A percentile compares a stretch with the other conserved stretches of the same genome.
Evolutionary conservation across 2,888 invertebrate species (phyloP).

Genomic region (Callimorpha dominula): DNA sequence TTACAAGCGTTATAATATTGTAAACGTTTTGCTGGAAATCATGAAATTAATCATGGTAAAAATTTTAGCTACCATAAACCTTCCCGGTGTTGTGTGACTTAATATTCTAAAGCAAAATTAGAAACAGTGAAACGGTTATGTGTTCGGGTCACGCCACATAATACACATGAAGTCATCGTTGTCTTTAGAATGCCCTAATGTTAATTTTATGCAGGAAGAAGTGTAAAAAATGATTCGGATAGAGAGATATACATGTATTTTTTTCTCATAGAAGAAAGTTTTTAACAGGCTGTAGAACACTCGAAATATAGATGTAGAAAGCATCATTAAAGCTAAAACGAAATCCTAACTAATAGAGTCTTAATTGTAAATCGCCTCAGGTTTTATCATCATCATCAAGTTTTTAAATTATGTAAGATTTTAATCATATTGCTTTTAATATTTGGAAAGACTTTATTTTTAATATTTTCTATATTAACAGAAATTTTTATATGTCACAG

Average conservation of each 20-base stretch:
- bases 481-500: not conserved
- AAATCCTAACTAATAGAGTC: slow-evolving; percentile 9
- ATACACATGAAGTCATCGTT: not conserved
- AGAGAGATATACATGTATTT: not conserved
- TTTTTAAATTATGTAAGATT: not conserved
- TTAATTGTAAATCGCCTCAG: slow-evolving; percentile 9
- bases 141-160: slow-evolving; percentile 11
- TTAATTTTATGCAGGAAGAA: not conserved
- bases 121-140: slow-evolving; percentile 12
- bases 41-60: slow-evolving; percentile 23
- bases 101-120: slow-evolving; percentile 19
- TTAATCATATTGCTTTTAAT: not conserved
- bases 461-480: not conserved
- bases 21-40: slow-evolving; percentile 27
- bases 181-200: slow-evolving; percentile 1
- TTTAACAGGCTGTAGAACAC: not conserved
- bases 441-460: not conserved
- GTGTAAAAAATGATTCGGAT: not conserved
- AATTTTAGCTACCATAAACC: slow-evolving; percentile 16
- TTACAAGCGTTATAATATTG: slow-evolving; percentile 21
- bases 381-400: not conserved
- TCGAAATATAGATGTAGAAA: slow-evolving; percentile 8
- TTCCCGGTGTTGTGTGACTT: slow-evolving; percentile 17
- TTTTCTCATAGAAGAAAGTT: not conserved
- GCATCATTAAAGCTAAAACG: slow-evolving; percentile 3